These are phyloP conservation scores for Pseudorasbora parva DNA, from an alignment of 2,113 vertebrate species.

Conservation along the genomic window DNA sequence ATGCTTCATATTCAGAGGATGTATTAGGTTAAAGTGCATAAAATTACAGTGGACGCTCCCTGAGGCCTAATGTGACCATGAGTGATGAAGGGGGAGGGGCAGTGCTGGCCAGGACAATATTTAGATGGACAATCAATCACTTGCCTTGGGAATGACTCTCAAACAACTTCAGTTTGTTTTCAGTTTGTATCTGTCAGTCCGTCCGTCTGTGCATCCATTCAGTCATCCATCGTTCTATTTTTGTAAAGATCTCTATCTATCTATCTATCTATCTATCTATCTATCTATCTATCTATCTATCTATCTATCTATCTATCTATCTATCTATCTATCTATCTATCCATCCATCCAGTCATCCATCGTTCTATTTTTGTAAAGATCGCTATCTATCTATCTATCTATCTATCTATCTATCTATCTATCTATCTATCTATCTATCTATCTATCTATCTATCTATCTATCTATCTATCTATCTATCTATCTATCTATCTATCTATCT, in stretches of 20 bases:
- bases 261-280: neutral
- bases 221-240: neutral
- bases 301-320: neutral
- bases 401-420: neutral
- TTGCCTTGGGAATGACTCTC: conserved; percentile 57
- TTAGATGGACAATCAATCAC: conserved; percentile 75
- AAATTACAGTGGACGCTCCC: conserved; percentile 63
- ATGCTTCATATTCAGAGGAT: conserved; percentile 60
- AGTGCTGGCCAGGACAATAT: conserved; percentile 58
- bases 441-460: neutral
- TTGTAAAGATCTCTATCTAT: neutral
- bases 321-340: neutral
- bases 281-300: neutral
- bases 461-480: neutral
- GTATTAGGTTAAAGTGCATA: conserved; percentile 68
- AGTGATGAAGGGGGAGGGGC: conserved; percentile 69
- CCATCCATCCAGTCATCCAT: neutral
- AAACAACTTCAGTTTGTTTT: conserved; percentile 29
- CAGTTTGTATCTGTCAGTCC: neutral
- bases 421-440: neutral
- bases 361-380: too few relatives aligned
- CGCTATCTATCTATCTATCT: neutral
- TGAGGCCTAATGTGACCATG: conserved; percentile 68
- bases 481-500: too few relatives aligned
- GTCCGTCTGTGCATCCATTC: neutral